Conservation (phyloP, 2,113 vertebrate species). For the Cygnus buccinator region DNA sequence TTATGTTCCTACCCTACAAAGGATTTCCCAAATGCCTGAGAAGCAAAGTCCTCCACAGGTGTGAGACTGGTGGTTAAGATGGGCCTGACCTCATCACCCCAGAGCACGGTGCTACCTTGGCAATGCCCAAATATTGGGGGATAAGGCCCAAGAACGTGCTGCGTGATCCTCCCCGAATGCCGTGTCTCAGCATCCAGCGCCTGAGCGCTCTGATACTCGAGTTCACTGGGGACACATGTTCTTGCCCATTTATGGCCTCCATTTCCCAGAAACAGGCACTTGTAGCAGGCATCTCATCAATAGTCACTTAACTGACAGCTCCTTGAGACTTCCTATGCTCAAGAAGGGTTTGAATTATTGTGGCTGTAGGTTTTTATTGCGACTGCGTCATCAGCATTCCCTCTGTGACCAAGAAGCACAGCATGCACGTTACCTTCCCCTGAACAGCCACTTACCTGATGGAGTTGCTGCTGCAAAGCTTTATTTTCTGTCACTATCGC, state of each 20-base stretch:
- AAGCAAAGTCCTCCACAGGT: not conserved
- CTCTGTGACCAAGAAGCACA: not conserved
- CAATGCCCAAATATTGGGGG: rapidly evolving
- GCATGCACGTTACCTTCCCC: rapidly evolving
- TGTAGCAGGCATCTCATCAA: constrained; percentile 57
- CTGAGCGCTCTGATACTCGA: not conserved
- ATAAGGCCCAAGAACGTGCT: not conserved
- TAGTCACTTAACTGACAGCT: constrained; percentile 46
- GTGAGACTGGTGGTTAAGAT: not conserved
- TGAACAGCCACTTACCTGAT: constrained; percentile 79
- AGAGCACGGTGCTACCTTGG: rapidly evolving
- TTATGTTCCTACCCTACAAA: not conserved
- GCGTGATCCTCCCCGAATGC: not conserved
- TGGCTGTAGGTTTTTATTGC: constrained; percentile 29
- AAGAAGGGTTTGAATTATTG: constrained; percentile 8
- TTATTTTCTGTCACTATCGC: constrained; percentile 92
- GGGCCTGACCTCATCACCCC: not conserved
- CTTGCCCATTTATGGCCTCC: not conserved
- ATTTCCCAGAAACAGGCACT: constrained; percentile 40
- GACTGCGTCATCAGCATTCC: not conserved
- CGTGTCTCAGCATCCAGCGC: not conserved
- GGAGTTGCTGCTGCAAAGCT: constrained; percentile 89
- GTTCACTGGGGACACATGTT: not conserved
- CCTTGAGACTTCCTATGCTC: not conserved
- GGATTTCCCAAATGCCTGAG: not conserved